Evolutionary conservation across 2,113 vertebrate genomes (phyloP), one percentile per base, ranked within the genome.

Genomic region (Sarotherodon lohbergeri): DNA sequence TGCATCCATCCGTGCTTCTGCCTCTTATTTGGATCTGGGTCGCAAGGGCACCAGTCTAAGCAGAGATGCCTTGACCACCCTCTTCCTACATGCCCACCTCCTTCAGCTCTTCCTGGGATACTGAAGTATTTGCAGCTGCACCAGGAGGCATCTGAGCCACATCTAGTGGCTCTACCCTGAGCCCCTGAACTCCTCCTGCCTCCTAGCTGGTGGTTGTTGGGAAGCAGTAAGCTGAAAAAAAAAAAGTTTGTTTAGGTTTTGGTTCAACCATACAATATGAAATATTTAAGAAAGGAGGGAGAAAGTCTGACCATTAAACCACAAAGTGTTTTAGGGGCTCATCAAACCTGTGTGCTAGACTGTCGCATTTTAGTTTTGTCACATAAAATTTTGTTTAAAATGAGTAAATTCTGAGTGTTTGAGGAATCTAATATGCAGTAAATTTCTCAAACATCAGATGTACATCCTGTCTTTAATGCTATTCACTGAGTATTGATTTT

Each of bases 41-140:
- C 0, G 1, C 39, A 43, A 41, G n/a, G n/a, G n/a, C 7, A 43
- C 12, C 36, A 71, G 36, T 43, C 66, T 71, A 71, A 71, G 66
- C 66, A 0, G n/a, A 22, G 1, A 71, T 41, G 2, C 41, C 22
- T 46, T 0, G 5, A 48, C 71, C 43, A 12, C 71, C 4, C 22
- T 46, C 14, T 48, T 43, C 1, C 14, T 7, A 13, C 19, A 66
- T 29, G 24, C 14, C 41, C 71, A 0, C 24, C 43, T 76, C 14
- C 43, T 50, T 48, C 24, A 50, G 5, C 14, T 0, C 41, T 1
- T 0, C 43, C 43, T 11, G 43, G 3, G 43, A 76, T 29, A 76
- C 71, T 48, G 14, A 76, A 48, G 71, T 29, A 17, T 48, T 76
- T 48, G 41, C 43, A 76, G 24, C 5, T 76, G 16, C 24, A 48